These are phyloP conservation scores for Tenthredo amoena DNA, from an alignment of 2,888 invertebrate species.

Conservation along the genomic window DNA sequence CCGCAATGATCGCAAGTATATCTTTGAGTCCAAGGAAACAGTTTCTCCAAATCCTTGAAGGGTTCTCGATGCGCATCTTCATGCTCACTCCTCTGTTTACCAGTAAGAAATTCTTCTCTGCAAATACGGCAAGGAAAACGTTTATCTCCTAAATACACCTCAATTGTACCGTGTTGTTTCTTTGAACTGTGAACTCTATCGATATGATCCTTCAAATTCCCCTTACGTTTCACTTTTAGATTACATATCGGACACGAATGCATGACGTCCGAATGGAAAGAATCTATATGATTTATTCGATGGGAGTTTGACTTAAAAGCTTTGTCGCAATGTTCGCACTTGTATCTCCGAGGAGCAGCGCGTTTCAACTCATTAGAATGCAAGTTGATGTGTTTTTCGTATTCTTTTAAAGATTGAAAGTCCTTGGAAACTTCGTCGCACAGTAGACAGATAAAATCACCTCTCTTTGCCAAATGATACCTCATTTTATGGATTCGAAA, in stretches of 20 bases:
- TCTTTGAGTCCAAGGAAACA: slow-evolving; percentile 34
- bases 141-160: slow-evolving; percentile 23
- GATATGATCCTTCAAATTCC: slow-evolving; percentile 33
- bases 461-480: slow-evolving; percentile 42
- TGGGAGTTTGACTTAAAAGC: slow-evolving; percentile 44
- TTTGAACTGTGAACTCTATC: slow-evolving; percentile 19
- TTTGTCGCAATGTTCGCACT: slow-evolving; percentile 40
- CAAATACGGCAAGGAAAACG: slow-evolving; percentile 17
- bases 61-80: slow-evolving; percentile 29
- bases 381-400: slow-evolving; percentile 39
- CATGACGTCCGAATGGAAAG: slow-evolving; percentile 39
- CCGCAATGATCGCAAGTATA: slow-evolving; percentile 38
- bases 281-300: slow-evolving; percentile 42
- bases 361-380: slow-evolving; percentile 31
- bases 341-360: background rate
- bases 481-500: slow-evolving; percentile 47
- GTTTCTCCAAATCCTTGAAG: slow-evolving; percentile 25
- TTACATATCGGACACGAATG: slow-evolving; percentile 32
- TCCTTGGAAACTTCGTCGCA: slow-evolving; percentile 17
- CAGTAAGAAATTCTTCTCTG: background rate
- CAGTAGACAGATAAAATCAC: slow-evolving; percentile 46
- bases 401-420: slow-evolving; percentile 28
- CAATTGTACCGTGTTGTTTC: background rate
- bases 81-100: slow-evolving; percentile 7
- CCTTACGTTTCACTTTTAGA: slow-evolving; percentile 31